Base-by-base conservation (phyloP, 2,888 invertebrate genomes). In the Andrena marginata region DNA sequence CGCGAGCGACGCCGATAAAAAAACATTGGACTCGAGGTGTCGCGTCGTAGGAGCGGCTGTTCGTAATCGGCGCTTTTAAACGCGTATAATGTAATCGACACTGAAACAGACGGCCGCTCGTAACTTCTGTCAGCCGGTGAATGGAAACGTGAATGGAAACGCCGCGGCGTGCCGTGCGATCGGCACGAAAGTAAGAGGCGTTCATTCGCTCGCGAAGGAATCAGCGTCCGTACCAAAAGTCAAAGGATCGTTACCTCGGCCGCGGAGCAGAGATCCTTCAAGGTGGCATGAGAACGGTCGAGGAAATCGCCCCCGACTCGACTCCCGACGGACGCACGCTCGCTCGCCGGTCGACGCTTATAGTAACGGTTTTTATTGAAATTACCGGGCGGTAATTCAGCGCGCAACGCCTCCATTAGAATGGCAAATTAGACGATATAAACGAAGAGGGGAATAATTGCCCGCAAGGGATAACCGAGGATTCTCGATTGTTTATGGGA, bases 141-240 rank as follows among this genome's bases (percentile, higher is more conserved):
- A 92, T 92, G 92, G 92, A 91, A 91, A 92, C 92, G 92, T 92
- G 92, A 92, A 92, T 92, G 92, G 90, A 87, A 82, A 87, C 82
- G 85, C 87, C 84, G 85, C 86, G 86, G 76, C 85, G 87, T 80
- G 88, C 80, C 84, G 77, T 74, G 82, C 82, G 88, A 91, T 90
- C 85, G 87, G 80, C 73, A 90, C 87, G 90, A 90, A 91, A 91
- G 91, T 91, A 91, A 91, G 90, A 91, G 91, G 91, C 88, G 79
- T 82, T 82, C 87, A 85, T 84, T 87, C 86, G 86, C 79, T 82
- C 82, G 82, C 77, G 85, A 71, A 60, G 85, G 85, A 78, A 84
- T 85, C 83, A 63, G 59, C 31, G 65, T 59, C 71, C 70, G 70
- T 71, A 71, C 85, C 77, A 87, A 87, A 87, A 87, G 83, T 87